Evolutionary conservation across 2,113 vertebrate genomes (phyloP).

Genomic region (Brachionichthys hirsutus): DNA sequence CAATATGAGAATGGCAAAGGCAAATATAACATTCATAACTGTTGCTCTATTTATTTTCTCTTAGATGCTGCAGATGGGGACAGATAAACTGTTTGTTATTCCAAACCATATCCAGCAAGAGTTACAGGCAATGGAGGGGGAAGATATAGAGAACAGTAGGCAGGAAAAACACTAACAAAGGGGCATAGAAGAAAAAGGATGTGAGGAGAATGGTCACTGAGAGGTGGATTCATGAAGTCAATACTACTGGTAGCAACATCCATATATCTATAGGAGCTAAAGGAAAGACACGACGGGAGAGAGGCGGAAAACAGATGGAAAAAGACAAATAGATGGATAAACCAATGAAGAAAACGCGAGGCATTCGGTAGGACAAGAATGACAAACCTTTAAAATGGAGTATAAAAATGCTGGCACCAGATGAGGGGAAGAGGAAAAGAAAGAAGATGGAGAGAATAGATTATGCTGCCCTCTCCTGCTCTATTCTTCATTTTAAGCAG

Average conservation of each 20-base stretch:
- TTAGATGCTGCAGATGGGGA: slow-evolving; percentile 17
- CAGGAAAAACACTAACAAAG: slow-evolving; percentile 12
- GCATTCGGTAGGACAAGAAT: slow-evolving; percentile 6
- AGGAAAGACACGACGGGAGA: too few species aligned
- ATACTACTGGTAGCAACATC: background rate
- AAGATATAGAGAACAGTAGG: slow-evolving; percentile 14
- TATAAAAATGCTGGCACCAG: background rate
- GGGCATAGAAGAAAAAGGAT: slow-evolving; percentile 14
- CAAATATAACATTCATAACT: slow-evolving; percentile 47
- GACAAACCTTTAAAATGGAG: slow-evolving; percentile 25
- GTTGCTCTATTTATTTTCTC: slow-evolving; percentile 24
- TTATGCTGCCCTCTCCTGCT: slow-evolving; percentile 52
- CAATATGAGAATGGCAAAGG: background rate
- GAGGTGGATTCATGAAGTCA: slow-evolving; percentile 54
- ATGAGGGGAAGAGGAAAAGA: slow-evolving; percentile 17
- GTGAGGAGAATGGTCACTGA: slow-evolving; percentile 46
- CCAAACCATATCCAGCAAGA: slow-evolving; percentile 41
- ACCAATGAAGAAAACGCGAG: background rate
- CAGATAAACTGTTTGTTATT: slow-evolving; percentile 56
- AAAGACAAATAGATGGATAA: slow-evolving; percentile 21
- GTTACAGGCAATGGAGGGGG: slow-evolving; percentile 6
- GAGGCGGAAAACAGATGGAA: slow-evolving; percentile 45
- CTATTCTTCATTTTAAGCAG: slow-evolving; percentile 80
- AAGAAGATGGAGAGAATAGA: slow-evolving; percentile 62
- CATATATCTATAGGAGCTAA: too few species aligned